Conservation (phyloP, 2,797 vertebrate species). For the Coranthus polyacanthus region DNA sequence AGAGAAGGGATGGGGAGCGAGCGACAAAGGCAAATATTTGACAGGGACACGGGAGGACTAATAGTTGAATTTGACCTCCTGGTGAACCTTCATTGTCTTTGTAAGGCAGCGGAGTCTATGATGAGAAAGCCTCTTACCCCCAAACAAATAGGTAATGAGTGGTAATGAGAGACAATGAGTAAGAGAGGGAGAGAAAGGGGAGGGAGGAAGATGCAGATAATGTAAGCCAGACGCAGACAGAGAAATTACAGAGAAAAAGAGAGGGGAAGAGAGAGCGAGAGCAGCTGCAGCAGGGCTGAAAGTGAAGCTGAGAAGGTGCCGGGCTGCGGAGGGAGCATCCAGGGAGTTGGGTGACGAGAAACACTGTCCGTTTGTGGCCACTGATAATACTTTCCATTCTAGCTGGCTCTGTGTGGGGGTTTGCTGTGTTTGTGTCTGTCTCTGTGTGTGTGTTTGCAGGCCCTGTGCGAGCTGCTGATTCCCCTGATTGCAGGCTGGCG, state of each 20-base stretch:
- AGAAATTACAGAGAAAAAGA: conserved; percentile 65
- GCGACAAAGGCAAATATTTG: conserved; percentile 66
- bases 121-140: conserved; percentile 59
- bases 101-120: conserved; percentile 51
- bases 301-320: conserved; percentile 84
- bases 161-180: conserved; percentile 85
- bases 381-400: conserved; percentile 99
- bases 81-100: conserved; percentile 73
- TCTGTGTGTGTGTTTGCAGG: conserved; percentile 67
- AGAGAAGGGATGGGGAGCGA: conserved; percentile 41
- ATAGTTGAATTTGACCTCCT: conserved; percentile 67
- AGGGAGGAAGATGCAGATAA: conserved; percentile 52
- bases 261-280: conserved; percentile 51
- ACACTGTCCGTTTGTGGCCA: conserved; percentile 97
- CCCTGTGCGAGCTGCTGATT: conserved; percentile 93
- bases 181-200: conserved; percentile 65
- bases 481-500: conserved; percentile 98
- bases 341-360: conserved; percentile 97
- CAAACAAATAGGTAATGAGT: conserved; percentile 75
- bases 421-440: conserved; percentile 60
- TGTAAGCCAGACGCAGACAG: conserved; percentile 76
- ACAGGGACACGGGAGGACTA: conserved; percentile 58
- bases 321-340: conserved; percentile 87
- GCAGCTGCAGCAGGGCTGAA: conserved; percentile 91
- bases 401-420: conserved; percentile 71